Evolutionary conservation across 2,797 vertebrate genomes (phyloP).

Genomic region (Stomatorhinus walkeri): DNA sequence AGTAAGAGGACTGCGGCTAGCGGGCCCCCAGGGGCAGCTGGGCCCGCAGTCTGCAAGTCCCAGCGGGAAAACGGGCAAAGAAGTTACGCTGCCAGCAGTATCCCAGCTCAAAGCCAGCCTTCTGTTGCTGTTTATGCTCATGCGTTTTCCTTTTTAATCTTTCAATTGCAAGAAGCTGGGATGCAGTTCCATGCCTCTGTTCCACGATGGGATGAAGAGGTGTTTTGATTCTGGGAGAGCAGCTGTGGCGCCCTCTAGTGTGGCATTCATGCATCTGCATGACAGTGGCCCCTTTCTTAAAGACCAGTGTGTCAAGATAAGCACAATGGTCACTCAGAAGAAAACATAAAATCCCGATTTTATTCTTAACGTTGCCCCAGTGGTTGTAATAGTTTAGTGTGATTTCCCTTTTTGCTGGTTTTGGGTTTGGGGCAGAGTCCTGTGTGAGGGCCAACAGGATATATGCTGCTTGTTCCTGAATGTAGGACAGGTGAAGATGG

Average conservation of each 20-base stretch:
- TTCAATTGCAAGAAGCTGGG: background rate
- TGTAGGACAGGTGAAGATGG: background rate
- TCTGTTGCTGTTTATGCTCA: conserved; percentile 33
- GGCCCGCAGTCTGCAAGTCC: conserved; percentile 33
- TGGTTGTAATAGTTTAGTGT: background rate
- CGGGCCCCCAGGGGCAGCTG: background rate
- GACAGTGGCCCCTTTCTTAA: background rate
- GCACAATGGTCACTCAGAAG: background rate
- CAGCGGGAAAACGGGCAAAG: conserved; percentile 19
- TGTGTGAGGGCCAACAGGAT: background rate
- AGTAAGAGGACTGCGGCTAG: conserved; percentile 55
- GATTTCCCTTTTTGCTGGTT: background rate
- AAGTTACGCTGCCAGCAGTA: conserved; percentile 44
- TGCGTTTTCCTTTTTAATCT: background rate
- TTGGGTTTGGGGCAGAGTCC: background rate
- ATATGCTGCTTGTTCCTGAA: background rate
- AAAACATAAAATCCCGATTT: background rate
- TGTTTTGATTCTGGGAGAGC: background rate
- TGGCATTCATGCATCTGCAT: background rate
- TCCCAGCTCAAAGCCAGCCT: conserved; percentile 44
- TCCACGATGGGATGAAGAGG: background rate
- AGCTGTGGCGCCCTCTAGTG: background rate
- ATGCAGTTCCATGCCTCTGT: background rate
- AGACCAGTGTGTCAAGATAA: background rate
- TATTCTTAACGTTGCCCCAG: background rate